Evolutionary conservation across 2,888 invertebrate species (phyloP), one percentile per base, ranked within the genome.

Genomic region (Amphipoea oculea): DNA sequence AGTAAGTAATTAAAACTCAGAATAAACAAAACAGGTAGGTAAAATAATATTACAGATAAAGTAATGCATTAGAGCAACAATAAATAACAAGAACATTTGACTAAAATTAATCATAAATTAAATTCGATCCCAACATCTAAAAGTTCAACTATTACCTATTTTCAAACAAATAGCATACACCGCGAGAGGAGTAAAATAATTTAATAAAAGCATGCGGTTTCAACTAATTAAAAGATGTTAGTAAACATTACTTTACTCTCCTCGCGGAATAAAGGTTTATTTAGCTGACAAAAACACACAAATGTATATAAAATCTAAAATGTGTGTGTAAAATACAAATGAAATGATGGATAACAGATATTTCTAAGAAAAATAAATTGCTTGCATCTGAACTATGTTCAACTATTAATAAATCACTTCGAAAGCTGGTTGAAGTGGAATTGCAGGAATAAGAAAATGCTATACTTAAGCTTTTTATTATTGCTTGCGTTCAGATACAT

Each of bases 321-420:
- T 69, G 40, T 75, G 45, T 69, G 67, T 54, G 54, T 42, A 67
- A 60, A 73, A 65, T 60, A 65, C n/a, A 63, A 69, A 78, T 70
- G 63, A 42, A 73, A 72, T 78, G n/a, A 73, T 45, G 5, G 54
- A 72, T 42, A 54, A 29, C 76, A 79, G 72, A 85, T 67, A 67
- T 65, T 65, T 62, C 48, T 75, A 79, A 23, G 48, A 36, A 70
- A 73, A 68, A 78, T 45, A 78, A 57, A 70, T 66, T 73, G 57
- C 57, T 76, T 78, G 81, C 72, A 85, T 86, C 76, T 70, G 84
- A 86, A 86, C 81, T 79, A 79, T 82, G 76, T 66, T 65, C 63
- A 72, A 78, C 76, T 79, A 79, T 67, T 51, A 69, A 69, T 66
- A 45, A 77, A 73, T 57, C 36, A 57, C 40, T 71, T 73, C 17